phyloP scores from a whole-genome alignment of 2,888 invertebrate species.

The Trachelus troglodyta region DNA sequence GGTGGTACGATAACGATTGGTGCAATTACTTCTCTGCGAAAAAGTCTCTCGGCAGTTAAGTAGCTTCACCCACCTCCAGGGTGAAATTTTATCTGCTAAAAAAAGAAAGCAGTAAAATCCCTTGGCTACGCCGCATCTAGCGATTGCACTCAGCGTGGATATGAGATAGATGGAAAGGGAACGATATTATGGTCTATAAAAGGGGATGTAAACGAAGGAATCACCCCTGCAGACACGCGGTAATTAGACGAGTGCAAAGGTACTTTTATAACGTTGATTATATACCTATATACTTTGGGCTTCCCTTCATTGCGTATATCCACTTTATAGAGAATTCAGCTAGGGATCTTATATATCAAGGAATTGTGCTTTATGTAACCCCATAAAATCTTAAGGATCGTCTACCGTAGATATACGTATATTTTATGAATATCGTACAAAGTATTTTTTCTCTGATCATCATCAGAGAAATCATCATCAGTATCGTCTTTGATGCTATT shows the following conservation, averaged over 20 bases:
- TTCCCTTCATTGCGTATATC: background rate
- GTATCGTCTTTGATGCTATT: background rate
- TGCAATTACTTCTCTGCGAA: constrained; percentile 29
- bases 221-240: constrained; percentile 32
- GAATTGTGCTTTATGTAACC: background rate
- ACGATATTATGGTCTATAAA: constrained; percentile 32
- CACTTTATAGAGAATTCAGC: background rate
- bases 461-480: no score
- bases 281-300: constrained; percentile 12
- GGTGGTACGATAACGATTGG: constrained; percentile 13
- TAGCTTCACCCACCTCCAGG: constrained; percentile 6
- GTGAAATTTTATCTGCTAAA: constrained; percentile 24
- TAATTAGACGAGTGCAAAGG: constrained; percentile 42
- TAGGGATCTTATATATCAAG: background rate
- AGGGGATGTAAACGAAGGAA: constrained; percentile 39
- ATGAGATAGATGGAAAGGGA: constrained; percentile 15
- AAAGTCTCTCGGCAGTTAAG: constrained; percentile 15
- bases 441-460: background rate
- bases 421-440: no score
- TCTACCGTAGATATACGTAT: background rate
- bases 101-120: constrained; percentile 4
- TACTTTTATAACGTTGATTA: constrained; percentile 40
- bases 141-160: constrained; percentile 3
- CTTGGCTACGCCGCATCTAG: background rate
- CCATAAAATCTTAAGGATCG: background rate